These are phyloP conservation scores for Catagonus wagneri DNA, from an alignment of 2,113 vertebrate species.

Conservation along the genomic window DNA sequence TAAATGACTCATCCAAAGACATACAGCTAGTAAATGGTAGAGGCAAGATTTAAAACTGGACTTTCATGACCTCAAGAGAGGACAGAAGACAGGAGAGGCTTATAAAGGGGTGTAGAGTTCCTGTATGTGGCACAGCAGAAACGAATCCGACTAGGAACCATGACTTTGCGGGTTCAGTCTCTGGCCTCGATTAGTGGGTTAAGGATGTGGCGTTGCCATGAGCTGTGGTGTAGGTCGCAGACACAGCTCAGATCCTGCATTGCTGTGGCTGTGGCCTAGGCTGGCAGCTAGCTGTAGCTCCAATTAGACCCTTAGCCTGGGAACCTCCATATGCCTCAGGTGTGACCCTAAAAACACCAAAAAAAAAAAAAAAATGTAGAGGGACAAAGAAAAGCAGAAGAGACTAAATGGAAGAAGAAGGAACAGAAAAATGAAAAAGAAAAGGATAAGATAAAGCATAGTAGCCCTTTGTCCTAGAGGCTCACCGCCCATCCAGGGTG, in stretches of 20 bases:
- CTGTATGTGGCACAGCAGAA: no score
- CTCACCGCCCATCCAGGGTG: constrained; percentile 89
- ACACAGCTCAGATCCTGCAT: no score
- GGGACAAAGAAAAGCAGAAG: background rate
- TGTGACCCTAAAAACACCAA: no score
- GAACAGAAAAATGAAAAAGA: background rate
- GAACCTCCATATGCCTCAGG: no score
- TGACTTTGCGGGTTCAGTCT: no score
- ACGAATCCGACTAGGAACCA: no score
- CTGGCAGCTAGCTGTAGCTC: no score
- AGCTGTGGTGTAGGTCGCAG: no score
- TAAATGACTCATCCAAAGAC: background rate
- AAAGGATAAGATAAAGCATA: background rate
- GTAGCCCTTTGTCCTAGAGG: fast-evolving
- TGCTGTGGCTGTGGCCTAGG: no score
- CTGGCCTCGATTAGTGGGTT: no score
- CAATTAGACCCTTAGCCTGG: no score
- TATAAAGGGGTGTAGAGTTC: background rate
- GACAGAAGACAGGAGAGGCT: background rate
- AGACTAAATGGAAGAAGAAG: background rate
- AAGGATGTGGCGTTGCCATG: no score
- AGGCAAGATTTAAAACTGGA: constrained; percentile 1
- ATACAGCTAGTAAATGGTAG: background rate
- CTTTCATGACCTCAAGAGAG: background rate
- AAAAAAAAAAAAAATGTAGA: background rate